Conservation (phyloP, 2,888 invertebrate genomes). For the Standfussiana lucernea region DNA sequence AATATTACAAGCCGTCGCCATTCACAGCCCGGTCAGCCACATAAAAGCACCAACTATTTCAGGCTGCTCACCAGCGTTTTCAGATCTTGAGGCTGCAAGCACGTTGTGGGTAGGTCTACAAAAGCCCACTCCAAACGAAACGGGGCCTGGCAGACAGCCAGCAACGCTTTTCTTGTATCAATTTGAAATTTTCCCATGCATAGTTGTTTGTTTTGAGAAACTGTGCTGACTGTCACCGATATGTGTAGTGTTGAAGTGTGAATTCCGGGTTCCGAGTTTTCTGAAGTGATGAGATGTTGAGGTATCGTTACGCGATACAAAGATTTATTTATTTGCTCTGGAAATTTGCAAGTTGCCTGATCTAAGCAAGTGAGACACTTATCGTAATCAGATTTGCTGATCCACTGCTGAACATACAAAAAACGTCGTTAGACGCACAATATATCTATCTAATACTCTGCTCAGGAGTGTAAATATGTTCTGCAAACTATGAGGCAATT, state of each 20-base stretch:
- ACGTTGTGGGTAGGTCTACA: constrained; percentile 69
- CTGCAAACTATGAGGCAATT: not conserved
- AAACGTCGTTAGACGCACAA: not conserved
- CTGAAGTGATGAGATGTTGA: constrained; percentile 18
- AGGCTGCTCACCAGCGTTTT: constrained; percentile 73
- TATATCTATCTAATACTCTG: not conserved
- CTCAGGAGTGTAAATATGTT: not conserved
- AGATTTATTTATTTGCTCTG: constrained; percentile 5
- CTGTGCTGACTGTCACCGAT: constrained; percentile 54
- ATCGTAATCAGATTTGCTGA: not conserved
- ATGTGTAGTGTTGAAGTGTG: constrained; percentile 42
- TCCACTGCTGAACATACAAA: not conserved
- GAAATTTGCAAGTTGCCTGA: not conserved
- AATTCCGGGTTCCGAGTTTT: constrained; percentile 15
- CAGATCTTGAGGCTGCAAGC: constrained; percentile 71
- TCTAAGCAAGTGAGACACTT: not conserved
- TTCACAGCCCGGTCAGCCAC: constrained; percentile 63
- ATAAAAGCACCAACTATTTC: constrained; percentile 68
- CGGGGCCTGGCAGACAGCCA: constrained; percentile 78
- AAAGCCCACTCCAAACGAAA: constrained; percentile 77
- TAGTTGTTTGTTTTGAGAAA: constrained; percentile 65
- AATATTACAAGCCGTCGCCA: constrained; percentile 38
- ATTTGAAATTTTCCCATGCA: constrained; percentile 75
- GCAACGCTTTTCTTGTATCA: constrained; percentile 73
- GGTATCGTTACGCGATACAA: not conserved